Conservation (phyloP, 2,113 vertebrate genomes). For the Eolophus roseicapilla region DNA sequence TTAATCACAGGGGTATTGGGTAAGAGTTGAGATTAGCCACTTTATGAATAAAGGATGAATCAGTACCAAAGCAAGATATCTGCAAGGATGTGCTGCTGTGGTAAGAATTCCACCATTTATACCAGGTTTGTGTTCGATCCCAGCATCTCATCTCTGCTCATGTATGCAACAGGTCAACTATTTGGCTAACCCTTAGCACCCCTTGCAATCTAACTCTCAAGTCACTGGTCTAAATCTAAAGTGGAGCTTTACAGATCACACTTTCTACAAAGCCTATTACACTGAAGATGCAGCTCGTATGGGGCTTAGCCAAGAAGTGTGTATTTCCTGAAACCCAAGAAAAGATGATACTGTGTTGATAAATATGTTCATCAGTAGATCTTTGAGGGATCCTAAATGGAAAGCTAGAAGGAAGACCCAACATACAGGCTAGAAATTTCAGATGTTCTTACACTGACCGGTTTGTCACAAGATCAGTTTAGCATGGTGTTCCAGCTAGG, state of each 20-base stretch:
- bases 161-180: background rate
- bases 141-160: background rate
- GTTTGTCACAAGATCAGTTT: background rate
- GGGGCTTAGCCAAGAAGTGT: background rate
- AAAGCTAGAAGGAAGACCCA: background rate
- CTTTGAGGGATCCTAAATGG: background rate
- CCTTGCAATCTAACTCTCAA: background rate
- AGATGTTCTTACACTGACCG: background rate
- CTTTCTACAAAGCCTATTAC: background rate
- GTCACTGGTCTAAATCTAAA: background rate
- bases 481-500: background rate
- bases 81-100: background rate
- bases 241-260: background rate
- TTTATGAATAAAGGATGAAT: background rate
- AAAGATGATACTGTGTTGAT: background rate
- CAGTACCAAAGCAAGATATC: background rate
- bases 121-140: background rate
- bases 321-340: background rate
- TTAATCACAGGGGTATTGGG: background rate
- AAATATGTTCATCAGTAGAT: background rate
- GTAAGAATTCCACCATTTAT: background rate
- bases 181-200: background rate
- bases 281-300: background rate
- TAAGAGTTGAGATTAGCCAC: background rate
- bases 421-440: background rate